phyloP scores from a whole-genome alignment of 2,888 invertebrate genomes.

The Zeuzera pyrina region DNA sequence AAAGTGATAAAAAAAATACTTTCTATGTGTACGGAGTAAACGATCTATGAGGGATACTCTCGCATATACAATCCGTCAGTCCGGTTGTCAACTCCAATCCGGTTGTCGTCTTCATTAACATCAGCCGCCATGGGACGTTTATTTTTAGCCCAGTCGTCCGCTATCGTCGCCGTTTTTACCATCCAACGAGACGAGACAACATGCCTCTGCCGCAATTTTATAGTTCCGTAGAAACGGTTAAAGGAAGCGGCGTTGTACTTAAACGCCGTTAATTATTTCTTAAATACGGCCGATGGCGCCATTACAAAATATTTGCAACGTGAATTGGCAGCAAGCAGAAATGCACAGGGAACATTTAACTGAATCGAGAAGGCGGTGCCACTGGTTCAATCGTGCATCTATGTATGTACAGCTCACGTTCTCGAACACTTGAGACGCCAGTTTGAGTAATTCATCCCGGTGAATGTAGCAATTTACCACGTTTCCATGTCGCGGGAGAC shows the following conservation, averaged over 20 bases:
- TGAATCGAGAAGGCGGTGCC: constrained; percentile 2
- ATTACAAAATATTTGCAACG: constrained; percentile 40
- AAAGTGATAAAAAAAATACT: too few relatives aligned
- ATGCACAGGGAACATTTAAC: constrained; percentile 7
- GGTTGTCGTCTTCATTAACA: constrained; percentile 43
- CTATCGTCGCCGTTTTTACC: constrained; percentile 40
- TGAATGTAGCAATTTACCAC: constrained; percentile 36
- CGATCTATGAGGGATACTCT: too few relatives aligned
- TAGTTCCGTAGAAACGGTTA: constrained; percentile 57
- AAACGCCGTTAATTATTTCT: constrained; percentile 41
- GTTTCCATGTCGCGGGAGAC: constrained; percentile 26
- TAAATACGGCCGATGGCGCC: constrained; percentile 41
- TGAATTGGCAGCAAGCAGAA: constrained; percentile 13
- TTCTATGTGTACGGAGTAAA: too few relatives aligned
- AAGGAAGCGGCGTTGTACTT: constrained; percentile 39
- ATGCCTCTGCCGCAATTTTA: constrained; percentile 47
- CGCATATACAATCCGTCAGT: constrained; percentile 24
- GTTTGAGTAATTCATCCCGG: constrained; percentile 34
- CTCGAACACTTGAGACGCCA: constrained; percentile 7
- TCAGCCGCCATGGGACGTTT: constrained; percentile 24
- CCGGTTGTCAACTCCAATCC: constrained; percentile 35
- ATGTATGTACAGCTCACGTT: constrained; percentile 2
- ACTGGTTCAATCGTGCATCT: constrained; percentile 5
- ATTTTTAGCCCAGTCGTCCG: constrained; percentile 41
- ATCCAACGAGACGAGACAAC: constrained; percentile 23